Evolutionary conservation across 2,797 vertebrate species (phyloP), one percentile per base, ranked within the genome.

Genomic region (Syngnathus acus): DNA sequence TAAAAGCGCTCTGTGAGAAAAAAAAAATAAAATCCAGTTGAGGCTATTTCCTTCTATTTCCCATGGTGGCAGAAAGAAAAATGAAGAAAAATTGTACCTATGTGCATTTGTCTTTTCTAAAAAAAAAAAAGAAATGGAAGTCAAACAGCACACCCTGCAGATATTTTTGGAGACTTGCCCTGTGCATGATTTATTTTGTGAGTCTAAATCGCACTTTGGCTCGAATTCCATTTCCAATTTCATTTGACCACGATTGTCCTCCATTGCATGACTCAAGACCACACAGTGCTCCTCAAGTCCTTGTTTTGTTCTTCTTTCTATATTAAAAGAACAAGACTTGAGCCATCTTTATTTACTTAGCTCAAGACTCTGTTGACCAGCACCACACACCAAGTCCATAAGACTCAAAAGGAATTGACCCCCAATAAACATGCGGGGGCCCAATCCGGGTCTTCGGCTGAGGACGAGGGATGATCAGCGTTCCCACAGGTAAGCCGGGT

Each of bases 401-500:
- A 59, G 72, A 79, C 80, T 84, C 74, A 68, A 70, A 78, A 57
- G 72, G 72, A 75, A 84, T 70, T 75, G 73, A 7, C 65, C 79
- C 68, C 75, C 75, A 82, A 82, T 87, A 89, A 89, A 86, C 79
- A 19, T 21, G 2, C 75, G 73, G 77, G 82, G 80, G 74, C 70
- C 65, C 54, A 13, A 63, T 73, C 67, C 76, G 71, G 78, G 69
- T 78, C 72, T 65, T 57, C 9, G 72, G 72, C 68, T 70, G 74
- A 73, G 74, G 74, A 73, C 62, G 21, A 77, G 76, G 83, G 83
- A 69, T 70, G 78, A 75, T 64, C 74, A 65, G 65, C 72, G 80
- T 85, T 90, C 85, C 84, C 89, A 81, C 85, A 90, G 87, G 87
- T 90, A 85, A 75, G 54, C 64, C 51, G 0, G 9, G 37, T 62